Base-by-base conservation (phyloP, 2,888 invertebrate species). In the Cheilosia grossa region DNA sequence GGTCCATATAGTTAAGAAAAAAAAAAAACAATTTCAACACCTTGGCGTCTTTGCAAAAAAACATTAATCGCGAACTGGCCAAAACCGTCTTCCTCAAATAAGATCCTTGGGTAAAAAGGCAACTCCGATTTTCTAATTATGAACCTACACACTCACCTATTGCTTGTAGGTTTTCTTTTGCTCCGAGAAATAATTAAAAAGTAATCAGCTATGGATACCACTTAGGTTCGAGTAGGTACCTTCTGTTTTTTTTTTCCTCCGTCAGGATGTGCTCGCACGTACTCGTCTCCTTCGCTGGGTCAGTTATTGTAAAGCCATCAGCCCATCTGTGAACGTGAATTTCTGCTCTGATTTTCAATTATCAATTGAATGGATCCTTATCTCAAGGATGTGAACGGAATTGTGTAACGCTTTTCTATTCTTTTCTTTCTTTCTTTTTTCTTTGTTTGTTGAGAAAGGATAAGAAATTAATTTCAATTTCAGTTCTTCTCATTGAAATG, bases 401-500 rank as follows among this genome's bases (percentile, higher is more conserved):
- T 40, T 47, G 17, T 63, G 9, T 13, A 51, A 4, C 15, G 37
- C 9, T 4, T 24, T 6, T 51, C 21, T 24, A n/a, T 42, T 24
- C 15, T 10, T 13, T 2, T 6, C 13, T 21, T 21, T 13, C 1
- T 33, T 4, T 37, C 24, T n/a, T 30, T 9, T 30, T 30, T 30
- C 7, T 30, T 2, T 30, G 30, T 21, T 21, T 21, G 2, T 30
- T 30, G 27, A 0, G 17, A 17, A 19, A 30, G 30, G 21, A 47
- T 19, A 40, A 21, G 33, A 58, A 21, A 58, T 70, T 44, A 47
- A 58, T 70, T 30, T 70, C 44, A 30, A 49, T 21, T 33, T 37
- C 40, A 54, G 21, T 54, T 42, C 19, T 42, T 40, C 15, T 69
- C 44, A 69, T 69, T 44, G 44, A 56, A 69, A 56, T 56, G 30